A percentile compares a stretch with the other conserved stretches of the same genome.
Evolutionary conservation across 2,888 invertebrate species (phyloP).

Genomic region (Dynastes maya): DNA sequence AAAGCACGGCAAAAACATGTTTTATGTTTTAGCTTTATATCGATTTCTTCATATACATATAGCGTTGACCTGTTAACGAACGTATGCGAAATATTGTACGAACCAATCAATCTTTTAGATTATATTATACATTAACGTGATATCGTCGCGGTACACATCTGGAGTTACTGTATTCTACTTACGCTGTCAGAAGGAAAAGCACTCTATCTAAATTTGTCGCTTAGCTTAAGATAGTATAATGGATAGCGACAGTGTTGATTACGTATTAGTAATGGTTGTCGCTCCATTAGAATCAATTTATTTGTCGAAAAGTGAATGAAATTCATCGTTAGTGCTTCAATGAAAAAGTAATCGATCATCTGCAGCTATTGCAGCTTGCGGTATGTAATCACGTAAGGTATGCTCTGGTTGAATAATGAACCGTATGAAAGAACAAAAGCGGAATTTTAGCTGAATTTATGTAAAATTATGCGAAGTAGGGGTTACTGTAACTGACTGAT

Average conservation of each 20-base stretch:
- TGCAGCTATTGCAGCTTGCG: too few relatives aligned
- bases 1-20: too few relatives aligned
- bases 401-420: too few relatives aligned
- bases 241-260: not conserved
- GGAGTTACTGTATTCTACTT: not conserved
- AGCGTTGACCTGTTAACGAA: too few relatives aligned
- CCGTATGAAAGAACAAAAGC: too few relatives aligned
- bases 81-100: not conserved
- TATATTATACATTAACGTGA: constrained; percentile 3
- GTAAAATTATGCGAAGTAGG: too few relatives aligned
- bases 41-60: too few relatives aligned
- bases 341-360: not conserved
- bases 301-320: not conserved
- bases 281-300: not conserved
- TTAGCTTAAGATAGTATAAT: not conserved
- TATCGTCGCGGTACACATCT: not conserved
- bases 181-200: constrained; percentile 9
- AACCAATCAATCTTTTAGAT: constrained; percentile 20
- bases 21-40: too few relatives aligned
- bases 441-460: too few relatives aligned
- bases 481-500: too few relatives aligned
- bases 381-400: too few relatives aligned
- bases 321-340: not conserved
- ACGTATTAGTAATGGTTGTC: constrained; percentile 4
- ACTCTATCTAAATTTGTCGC: constrained; percentile 21